Evolutionary conservation across 2,888 invertebrate genomes (phyloP).

Genomic region (Lasioglossum morio): DNA sequence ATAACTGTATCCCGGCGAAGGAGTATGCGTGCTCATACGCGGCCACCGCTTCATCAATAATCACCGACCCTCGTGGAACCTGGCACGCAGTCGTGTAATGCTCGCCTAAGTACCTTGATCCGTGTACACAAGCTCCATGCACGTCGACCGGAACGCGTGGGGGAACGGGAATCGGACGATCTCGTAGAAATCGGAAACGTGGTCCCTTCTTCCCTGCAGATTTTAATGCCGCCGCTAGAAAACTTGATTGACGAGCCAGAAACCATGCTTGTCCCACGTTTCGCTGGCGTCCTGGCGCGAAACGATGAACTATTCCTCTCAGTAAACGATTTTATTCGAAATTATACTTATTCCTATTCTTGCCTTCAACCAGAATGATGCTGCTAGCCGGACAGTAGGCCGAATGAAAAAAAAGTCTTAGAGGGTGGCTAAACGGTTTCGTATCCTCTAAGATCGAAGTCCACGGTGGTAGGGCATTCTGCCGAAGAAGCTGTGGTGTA

Average conservation of each 20-base stretch:
- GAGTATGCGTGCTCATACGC: slow-evolving; percentile 58
- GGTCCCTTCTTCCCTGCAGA: slow-evolving; percentile 33
- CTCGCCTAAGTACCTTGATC: slow-evolving; percentile 56
- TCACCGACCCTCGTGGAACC: slow-evolving; percentile 63
- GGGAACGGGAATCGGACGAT: slow-evolving; percentile 21
- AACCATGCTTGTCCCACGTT: background rate
- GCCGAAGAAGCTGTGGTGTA: slow-evolving; percentile 25
- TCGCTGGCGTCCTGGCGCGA: background rate
- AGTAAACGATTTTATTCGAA: background rate
- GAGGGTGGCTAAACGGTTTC: background rate
- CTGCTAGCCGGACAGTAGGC: background rate
- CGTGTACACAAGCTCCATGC: slow-evolving; percentile 40
- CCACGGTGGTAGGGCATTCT: background rate
- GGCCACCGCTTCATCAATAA: slow-evolving; percentile 71
- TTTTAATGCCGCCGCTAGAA: background rate
- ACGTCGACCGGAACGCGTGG: slow-evolving; percentile 17
- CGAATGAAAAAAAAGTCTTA: background rate
- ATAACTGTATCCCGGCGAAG: slow-evolving; percentile 75
- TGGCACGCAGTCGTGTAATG: slow-evolving; percentile 64
- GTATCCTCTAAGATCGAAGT: background rate
- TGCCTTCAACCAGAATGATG: background rate
- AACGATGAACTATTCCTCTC: background rate
- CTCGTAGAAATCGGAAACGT: slow-evolving; percentile 61
- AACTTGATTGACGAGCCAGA: background rate
- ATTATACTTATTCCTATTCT: background rate